Evolutionary conservation across 1,140 invertebrate species (phyloP).

Genomic region (Galleria mellonella): DNA sequence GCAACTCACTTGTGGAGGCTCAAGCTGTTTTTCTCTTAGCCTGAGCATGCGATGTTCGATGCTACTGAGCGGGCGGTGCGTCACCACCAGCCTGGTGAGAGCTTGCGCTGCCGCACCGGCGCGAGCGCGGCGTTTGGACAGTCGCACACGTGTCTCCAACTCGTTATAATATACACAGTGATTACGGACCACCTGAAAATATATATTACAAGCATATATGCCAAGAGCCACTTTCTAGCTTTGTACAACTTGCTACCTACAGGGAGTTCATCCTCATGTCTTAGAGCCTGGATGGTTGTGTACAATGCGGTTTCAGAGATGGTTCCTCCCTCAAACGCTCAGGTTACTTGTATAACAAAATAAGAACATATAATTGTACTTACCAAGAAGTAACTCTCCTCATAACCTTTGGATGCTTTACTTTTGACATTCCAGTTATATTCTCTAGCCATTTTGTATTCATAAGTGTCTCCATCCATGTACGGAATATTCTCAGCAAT

Average conservation of each 20-base stretch:
- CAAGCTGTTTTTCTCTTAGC: slow-evolving; percentile 89
- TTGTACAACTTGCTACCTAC: too few species aligned
- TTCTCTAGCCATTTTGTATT: slow-evolving; percentile 96
- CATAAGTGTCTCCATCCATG: slow-evolving; percentile 93
- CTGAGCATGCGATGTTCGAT: slow-evolving; percentile 91
- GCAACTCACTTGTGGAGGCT: slow-evolving; percentile 79
- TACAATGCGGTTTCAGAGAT: too few species aligned
- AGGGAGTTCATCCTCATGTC: too few species aligned
- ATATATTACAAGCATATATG: too few species aligned
- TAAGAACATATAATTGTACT: too few species aligned
- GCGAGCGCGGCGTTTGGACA: slow-evolving; percentile 91
- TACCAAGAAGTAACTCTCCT: slow-evolving; percentile 98
- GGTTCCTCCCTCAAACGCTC: too few species aligned
- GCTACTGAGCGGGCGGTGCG: slow-evolving; percentile 91
- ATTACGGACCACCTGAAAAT: slow-evolving; percentile 81
- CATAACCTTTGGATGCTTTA: slow-evolving; percentile 97
- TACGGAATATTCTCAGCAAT: slow-evolving; percentile 86
- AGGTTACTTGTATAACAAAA: too few species aligned
- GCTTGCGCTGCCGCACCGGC: slow-evolving; percentile 80
- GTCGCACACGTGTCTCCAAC: slow-evolving; percentile 94
- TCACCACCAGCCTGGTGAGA: slow-evolving; percentile 91
- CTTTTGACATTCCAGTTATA: slow-evolving; percentile 99
- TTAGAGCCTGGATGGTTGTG: too few species aligned
- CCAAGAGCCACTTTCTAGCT: too few species aligned
- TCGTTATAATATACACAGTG: slow-evolving; percentile 98